Base-by-base conservation (phyloP, 1,140 invertebrate genomes). In the Lerema accius region DNA sequence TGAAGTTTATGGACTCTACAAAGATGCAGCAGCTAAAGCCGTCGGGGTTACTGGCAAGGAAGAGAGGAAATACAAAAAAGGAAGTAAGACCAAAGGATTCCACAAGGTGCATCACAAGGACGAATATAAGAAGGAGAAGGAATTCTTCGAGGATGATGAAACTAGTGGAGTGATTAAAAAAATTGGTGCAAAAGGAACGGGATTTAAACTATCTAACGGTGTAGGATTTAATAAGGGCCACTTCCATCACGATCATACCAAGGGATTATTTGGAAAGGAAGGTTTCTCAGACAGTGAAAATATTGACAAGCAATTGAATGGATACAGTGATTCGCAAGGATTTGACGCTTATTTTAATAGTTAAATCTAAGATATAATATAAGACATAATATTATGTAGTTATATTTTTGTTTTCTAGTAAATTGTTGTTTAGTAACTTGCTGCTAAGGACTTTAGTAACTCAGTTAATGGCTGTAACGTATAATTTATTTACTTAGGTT, bases 71-170 rank as follows among this genome's bases (percentile, higher is more conserved):
- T 94, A 94, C 76, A 94, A 92, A 72, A 95, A 95, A 78, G 94
- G 94, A 0, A 92, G 93, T 3, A 94, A 94, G 77, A 94, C 93
- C 0, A 93, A 90, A 17, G 94, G 94, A 13, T 95, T 92, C 74
- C 94, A 94, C 75, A 94, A 93, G 69, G 92, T 95, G 3, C 94
- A 94, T 63, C 94, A 93, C 68, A 95, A 95, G 80, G 94, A 95
- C 75, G 94, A 95, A 78, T 95, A 94, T 78, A 94, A 95, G 73
- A 95, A 95, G 78, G 92, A 95, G 63, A 94, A 94, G 53, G 92
- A 93, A 55, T 95, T 95, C 86, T 95, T 95, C 76, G 94, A 95
- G 76, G 93, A 94, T 51, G 91, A 92, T 16, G 92, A 94, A 82
- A 92, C 92, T 0, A 92, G 91, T 58, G 94, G 94, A 11, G 83